These are phyloP conservation scores for Amazona guildingii DNA, from an alignment of 2,113 vertebrate species.

Conservation along the genomic window DNA sequence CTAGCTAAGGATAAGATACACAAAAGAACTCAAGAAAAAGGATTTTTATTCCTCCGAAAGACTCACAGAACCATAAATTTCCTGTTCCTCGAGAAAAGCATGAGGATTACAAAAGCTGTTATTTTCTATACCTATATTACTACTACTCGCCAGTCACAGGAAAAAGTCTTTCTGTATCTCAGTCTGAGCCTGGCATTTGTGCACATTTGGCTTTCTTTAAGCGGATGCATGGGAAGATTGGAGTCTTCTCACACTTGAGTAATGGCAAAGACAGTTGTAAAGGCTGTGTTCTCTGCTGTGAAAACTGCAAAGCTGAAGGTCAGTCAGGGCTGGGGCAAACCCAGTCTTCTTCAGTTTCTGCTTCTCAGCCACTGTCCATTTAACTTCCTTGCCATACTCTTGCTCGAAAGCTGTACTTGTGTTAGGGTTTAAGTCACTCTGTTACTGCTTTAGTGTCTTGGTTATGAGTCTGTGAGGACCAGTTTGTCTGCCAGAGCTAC, in stretches of 20 bases:
- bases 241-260: neutral
- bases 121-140: neutral
- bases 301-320: neutral
- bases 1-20: neutral
- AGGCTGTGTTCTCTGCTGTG: neutral
- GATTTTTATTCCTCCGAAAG: neutral
- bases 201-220: neutral
- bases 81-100: neutral
- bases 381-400: neutral
- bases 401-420: neutral
- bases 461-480: neutral
- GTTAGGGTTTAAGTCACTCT: neutral
- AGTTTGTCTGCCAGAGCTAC: neutral
- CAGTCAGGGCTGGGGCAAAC: neutral
- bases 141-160: neutral
- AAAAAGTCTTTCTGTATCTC: neutral
- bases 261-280: neutral
- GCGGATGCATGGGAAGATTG: rapidly evolving
- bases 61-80: neutral
- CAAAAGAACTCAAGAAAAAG: neutral
- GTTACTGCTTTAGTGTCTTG: neutral
- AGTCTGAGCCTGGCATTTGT: neutral
- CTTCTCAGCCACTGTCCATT: neutral
- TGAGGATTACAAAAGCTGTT: neutral
- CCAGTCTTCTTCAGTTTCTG: neutral